These are phyloP conservation scores for Helogale parvula DNA, from an alignment of 2,113 vertebrate genomes.

Conservation along the genomic window DNA sequence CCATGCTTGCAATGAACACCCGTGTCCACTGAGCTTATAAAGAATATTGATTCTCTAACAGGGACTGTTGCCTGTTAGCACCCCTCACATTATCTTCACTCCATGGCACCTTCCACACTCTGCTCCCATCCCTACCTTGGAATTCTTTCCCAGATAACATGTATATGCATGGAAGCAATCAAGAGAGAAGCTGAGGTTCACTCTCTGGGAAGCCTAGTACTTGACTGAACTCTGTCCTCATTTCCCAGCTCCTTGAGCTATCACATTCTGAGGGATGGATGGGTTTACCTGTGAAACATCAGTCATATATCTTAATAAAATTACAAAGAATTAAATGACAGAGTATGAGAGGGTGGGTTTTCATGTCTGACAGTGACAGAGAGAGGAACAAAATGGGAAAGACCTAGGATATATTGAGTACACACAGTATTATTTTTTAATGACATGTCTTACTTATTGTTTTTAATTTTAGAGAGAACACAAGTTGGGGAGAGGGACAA, in stretches of 20 bases:
- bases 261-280: not conserved
- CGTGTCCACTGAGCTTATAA: no score
- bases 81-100: no score
- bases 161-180: not conserved
- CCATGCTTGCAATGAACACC: fast-evolving
- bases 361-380: not conserved
- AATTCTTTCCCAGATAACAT: not conserved
- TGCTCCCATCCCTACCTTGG: no score
- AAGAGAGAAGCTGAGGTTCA: not conserved
- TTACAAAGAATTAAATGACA: not conserved
- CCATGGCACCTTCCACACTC: not conserved
- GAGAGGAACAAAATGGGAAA: not conserved
- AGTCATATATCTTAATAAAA: not conserved
- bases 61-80: not conserved
- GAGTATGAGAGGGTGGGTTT: not conserved
- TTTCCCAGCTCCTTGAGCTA: not conserved
- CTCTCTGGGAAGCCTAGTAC: fast-evolving
- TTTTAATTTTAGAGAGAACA: no score
- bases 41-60: not conserved
- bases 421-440: not conserved
- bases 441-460: not conserved
- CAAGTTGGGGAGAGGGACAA: no score
- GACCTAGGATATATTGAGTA: not conserved
- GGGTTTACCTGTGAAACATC: not conserved
- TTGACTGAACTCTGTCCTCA: not conserved